Percentiles rank a stretch among this genome's conserved stretches.
Conservation (phyloP, 2,797 vertebrate genomes). For the Gambusia yucatana region DNA sequence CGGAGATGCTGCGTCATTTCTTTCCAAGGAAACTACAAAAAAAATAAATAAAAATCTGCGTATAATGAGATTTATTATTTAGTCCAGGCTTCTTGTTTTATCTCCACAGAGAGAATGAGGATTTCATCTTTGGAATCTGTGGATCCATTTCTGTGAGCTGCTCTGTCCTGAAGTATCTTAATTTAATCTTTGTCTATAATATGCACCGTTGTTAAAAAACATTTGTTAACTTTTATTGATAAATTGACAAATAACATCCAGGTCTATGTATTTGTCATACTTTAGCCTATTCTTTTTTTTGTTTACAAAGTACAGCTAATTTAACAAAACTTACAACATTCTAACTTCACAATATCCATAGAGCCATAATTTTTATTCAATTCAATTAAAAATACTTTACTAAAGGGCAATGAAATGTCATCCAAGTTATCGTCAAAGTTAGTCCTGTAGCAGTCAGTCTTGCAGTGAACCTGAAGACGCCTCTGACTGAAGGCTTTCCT, state of each 20-base stretch:
- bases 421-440: neutral
- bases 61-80: conserved; percentile 2
- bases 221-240: too few species aligned
- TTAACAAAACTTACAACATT: too few species aligned
- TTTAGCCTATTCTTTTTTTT: too few species aligned
- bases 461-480: neutral
- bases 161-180: neutral
- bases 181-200: too few species aligned
- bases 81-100: neutral
- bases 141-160: neutral
- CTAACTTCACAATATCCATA: neutral
- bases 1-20: conserved; percentile 4
- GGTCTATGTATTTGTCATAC: too few species aligned
- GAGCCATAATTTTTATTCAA: neutral
- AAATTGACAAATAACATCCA: too few species aligned
- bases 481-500: neutral
- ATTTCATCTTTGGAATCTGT: neutral
- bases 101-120: neutral
- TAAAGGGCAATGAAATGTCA: neutral
- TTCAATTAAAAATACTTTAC: neutral
- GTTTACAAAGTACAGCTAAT: too few species aligned
- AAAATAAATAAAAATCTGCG: too few species aligned
- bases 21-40: conserved; percentile 3
- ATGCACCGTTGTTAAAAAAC: too few species aligned
- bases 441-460: neutral